Evolutionary conservation across 2,113 vertebrate genomes (phyloP), one percentile per base, ranked within the genome.

Genomic region (Megaceryle torquata): DNA sequence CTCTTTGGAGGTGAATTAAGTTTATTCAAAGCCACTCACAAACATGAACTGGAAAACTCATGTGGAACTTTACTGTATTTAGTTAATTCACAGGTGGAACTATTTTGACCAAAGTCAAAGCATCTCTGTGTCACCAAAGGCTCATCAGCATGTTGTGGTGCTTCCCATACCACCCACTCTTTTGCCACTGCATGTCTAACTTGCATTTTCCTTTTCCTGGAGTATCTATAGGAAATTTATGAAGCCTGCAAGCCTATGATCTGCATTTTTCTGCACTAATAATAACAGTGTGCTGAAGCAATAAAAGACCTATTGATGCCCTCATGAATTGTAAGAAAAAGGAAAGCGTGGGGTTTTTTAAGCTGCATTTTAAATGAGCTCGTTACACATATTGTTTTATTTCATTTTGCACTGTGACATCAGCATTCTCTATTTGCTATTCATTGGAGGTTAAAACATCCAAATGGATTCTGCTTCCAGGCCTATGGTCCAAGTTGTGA

Each of bases 321-420:
- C 68, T 88, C 63, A 86, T 43, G 65, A 71, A 90, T 63, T 84
- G 72, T 64, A 86, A 91, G 64, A 84, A 86, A 92, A 91, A 78
- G 31, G 35, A 68, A 88, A 95, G 75, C 25, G 82, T 28, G 82
- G n/a, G 72, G 67, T 81, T 72, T 83, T 89, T 83, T 94, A 93
- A 94, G 83, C 72, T 68, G 83, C 88, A 79, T 95, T 95, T 96
- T 15, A 64, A 89, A 97, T 84, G 51, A 67, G 92, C 86, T 97
- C 88, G 88, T 97, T 92, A 95, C 65, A 89, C 72, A 37, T 60
- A 96, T 95, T 96, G 95, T 95, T 93, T 92, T 78, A 43, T 85
- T 93, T 95, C 84, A 53, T 88, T 95, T 86, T 93, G 39, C 39
- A 39, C 33, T 79, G 83, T 93, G 79, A 96, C 91, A 93, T 86